phyloP scores from a whole-genome alignment of 2,797 vertebrate genomes.

The Nasua narica region DNA sequence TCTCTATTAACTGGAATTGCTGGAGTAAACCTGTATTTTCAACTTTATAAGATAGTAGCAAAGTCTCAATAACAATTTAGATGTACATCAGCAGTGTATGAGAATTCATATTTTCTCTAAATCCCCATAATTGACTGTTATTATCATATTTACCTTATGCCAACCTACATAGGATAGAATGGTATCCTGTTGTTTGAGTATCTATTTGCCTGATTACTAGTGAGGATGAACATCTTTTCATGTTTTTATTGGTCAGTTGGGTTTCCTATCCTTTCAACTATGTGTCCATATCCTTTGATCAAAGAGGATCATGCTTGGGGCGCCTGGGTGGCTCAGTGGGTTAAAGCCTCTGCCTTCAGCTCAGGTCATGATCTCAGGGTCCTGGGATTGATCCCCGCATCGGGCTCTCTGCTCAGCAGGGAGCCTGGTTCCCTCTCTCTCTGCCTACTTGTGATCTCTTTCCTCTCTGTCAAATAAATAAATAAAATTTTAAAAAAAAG shows the following conservation, averaged over 20 bases:
- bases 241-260: neutral
- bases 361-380: too few species aligned
- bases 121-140: neutral
- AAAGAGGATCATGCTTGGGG: neutral
- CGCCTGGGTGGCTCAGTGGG: too few species aligned
- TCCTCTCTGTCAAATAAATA: too few species aligned
- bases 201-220: neutral
- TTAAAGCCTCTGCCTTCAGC: too few species aligned
- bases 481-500: too few species aligned
- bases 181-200: neutral
- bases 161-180: neutral
- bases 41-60: neutral
- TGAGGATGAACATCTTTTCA: neutral
- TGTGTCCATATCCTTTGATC: neutral
- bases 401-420: too few species aligned
- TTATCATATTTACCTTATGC: neutral
- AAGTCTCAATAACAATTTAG: neutral
- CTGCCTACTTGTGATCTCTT: too few species aligned
- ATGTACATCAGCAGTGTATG: neutral
- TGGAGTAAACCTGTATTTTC: neutral
- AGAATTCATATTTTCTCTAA: neutral
- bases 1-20: neutral
- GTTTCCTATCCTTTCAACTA: neutral
- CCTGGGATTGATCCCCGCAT: too few species aligned
- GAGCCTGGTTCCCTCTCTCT: too few species aligned